Evolutionary conservation across 2,113 vertebrate species (phyloP), one percentile per base, ranked within the genome.

Genomic region (Phrynosoma blainvillii): DNA sequence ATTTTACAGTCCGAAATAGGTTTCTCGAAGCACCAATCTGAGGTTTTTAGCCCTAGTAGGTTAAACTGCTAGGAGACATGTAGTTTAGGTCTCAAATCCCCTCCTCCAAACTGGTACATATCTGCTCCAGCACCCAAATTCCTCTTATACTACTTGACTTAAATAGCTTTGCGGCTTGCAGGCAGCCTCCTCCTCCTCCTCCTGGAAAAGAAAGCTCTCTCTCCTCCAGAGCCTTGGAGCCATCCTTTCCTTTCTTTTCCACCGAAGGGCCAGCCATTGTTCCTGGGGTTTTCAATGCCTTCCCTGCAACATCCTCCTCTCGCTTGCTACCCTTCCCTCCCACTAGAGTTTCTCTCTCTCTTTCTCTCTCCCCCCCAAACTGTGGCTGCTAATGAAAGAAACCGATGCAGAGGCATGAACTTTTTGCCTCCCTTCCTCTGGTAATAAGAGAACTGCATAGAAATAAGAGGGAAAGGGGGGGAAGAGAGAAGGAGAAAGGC

Each of bases 341-440:
- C n/a, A n/a, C n/a, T n/a, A n/a, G n/a, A n/a, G n/a, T n/a, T n/a
- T n/a, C n/a, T n/a, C n/a, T n/a, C n/a, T 81, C 30, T 6, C 68
- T 71, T 6, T 18, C 65, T 21, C 23, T 66, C 65, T 21, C 12
- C 36, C 68, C n/a, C n/a, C n/a, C n/a, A n/a, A n/a, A n/a, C n/a
- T 11, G 25, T 5, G 79, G 52, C 86, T 88, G 73, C 87, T 88
- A 88, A 88, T 84, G 42, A 84, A 54, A 70, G 59, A 30, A 36
- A 74, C 42, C 2, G n/a, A 83, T 88, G 87, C 81, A n/a, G 42
- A 30, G 16, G 59, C 87, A 88, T 54, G 87, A 30, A 42, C 80
- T 5, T 5, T n/a, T 66, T 23, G 25, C 32, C 10, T 25, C 40
- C 21, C 30, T 75, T 62, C 56, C 79, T 23, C 30, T 77, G 27